A percentile compares a stretch with the other conserved stretches of the same genome.
Conservation (phyloP, 2,113 vertebrate species). For the Neolamprologus modestus region DNA sequence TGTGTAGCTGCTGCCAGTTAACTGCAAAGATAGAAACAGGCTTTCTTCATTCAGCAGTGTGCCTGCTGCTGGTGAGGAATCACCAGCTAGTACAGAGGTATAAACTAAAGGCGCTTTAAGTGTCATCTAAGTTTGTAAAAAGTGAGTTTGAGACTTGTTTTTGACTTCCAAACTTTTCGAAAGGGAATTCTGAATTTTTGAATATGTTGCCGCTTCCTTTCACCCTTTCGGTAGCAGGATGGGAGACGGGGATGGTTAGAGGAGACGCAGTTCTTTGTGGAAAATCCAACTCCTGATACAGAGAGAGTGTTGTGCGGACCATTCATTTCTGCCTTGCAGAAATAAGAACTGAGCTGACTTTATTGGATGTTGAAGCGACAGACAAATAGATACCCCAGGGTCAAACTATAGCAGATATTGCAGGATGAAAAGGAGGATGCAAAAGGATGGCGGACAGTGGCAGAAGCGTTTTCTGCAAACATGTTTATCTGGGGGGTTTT, state of each 20-base stretch:
- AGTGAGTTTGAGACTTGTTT: neutral
- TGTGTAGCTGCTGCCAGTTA: constrained; percentile 34
- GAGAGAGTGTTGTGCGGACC: neutral
- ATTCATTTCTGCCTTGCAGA: constrained; percentile 1
- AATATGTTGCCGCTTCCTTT: neutral
- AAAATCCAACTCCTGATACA: neutral
- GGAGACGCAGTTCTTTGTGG: neutral
- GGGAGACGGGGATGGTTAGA: neutral
- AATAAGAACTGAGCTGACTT: neutral
- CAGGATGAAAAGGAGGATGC: neutral
- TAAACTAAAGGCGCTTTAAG: neutral
- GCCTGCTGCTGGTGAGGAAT: constrained; percentile 18
- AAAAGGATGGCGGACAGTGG: neutral
- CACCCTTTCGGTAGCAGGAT: neutral
- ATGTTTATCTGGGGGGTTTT: fast-evolving
- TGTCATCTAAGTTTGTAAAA: constrained; percentile 42
- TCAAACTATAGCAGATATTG: neutral
- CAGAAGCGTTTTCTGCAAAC: neutral
- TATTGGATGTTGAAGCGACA: constrained; percentile 1
- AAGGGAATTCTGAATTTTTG: neutral
- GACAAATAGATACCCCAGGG: neutral
- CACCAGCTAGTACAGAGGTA: neutral
- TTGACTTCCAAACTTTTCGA: constrained; percentile 16
- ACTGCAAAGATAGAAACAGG: constrained; percentile 29
- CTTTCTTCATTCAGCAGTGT: constrained; percentile 20